Evolutionary conservation across 1,140 invertebrate genomes (phyloP).

Genomic region (Drosophila pallidifrons): DNA sequence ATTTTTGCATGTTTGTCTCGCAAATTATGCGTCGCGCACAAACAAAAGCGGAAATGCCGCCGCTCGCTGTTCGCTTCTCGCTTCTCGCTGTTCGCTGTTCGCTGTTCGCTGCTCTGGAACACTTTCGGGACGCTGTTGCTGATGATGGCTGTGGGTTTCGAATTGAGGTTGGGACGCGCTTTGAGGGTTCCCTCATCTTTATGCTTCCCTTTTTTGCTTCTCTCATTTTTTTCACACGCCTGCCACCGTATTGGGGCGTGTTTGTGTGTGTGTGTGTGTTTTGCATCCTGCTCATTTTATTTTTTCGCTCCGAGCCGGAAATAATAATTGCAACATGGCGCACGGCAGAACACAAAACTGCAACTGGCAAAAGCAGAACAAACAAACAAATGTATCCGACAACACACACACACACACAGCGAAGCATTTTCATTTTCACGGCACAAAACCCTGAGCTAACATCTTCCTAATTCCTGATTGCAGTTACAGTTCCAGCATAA

Average conservation of each 20-base stretch:
- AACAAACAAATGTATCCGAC: conserved; percentile 10
- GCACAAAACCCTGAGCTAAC: conserved; percentile 18
- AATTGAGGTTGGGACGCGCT: conserved; percentile 25
- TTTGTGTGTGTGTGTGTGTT: conserved; percentile 46
- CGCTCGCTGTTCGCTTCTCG: conserved; percentile 32
- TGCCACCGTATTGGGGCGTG: conserved; percentile 36
- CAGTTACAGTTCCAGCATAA: conserved; percentile 5
- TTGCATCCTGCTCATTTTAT: conserved; percentile 80
- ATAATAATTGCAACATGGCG: conserved; percentile 81
- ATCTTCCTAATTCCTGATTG: conserved; percentile 12
- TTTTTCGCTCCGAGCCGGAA: conserved; percentile 76
- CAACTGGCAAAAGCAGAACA: conserved; percentile 21
- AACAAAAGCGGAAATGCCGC: conserved; percentile 74
- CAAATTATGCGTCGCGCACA: conserved; percentile 80
- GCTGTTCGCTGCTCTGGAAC: conserved; percentile 41
- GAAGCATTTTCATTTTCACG: conserved; percentile 64
- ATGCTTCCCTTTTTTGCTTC: conserved; percentile 33
- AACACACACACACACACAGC: conserved; percentile 38
- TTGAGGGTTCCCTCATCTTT: conserved; percentile 36
- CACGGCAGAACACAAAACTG: conserved; percentile 28
- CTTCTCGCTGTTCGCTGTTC: too few species aligned
- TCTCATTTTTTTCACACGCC: conserved; percentile 62
- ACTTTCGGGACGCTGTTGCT: conserved; percentile 46
- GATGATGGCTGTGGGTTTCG: conserved; percentile 52
- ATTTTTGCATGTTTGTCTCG: conserved; percentile 83